These are phyloP conservation scores for Holothuria scabra DNA, from an alignment of 53 echinoderm and acorn worm genomes.

Conservation along the genomic window DNA sequence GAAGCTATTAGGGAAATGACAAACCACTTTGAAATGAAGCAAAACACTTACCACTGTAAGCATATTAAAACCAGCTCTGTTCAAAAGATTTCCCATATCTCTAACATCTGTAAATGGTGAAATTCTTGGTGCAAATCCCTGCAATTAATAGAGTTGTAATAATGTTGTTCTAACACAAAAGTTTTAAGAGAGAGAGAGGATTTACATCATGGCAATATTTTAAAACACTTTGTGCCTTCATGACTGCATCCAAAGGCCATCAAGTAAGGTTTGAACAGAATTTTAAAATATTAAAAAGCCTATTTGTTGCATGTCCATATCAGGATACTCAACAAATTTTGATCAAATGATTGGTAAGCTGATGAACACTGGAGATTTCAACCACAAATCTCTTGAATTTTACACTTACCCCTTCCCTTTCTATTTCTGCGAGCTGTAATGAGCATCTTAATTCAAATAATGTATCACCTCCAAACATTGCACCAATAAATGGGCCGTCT, in stretches of 20 bases:
- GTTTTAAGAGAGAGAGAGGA: slow-evolving; percentile 13
- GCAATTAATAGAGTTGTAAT: neutral
- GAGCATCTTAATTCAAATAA: slow-evolving; percentile 95
- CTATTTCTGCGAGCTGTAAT: slow-evolving; percentile 88
- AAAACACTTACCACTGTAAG: slow-evolving; percentile 90
- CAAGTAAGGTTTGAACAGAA: no score
- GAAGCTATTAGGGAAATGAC: neutral
- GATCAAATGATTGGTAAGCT: no score
- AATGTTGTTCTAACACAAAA: neutral
- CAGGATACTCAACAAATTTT: no score
- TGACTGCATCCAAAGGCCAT: no score
- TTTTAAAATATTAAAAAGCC: no score
- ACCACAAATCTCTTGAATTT: no score
- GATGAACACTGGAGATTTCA: no score
- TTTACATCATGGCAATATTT: neutral
- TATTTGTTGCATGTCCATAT: no score
- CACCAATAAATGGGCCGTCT: slow-evolving; percentile 91
- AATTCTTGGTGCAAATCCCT: slow-evolving; percentile 97
- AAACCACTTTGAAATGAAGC: neutral
- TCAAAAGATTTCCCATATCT: slow-evolving; percentile 84
- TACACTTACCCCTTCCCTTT: slow-evolving; percentile 91
- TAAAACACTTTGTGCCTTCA: no score
- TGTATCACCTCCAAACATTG: slow-evolving; percentile 95
- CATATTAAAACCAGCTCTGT: slow-evolving; percentile 88
- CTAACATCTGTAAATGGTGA: slow-evolving; percentile 96